Base-by-base conservation (phyloP, 2,797 vertebrate genomes). In the Amphiprion clarkii region DNA sequence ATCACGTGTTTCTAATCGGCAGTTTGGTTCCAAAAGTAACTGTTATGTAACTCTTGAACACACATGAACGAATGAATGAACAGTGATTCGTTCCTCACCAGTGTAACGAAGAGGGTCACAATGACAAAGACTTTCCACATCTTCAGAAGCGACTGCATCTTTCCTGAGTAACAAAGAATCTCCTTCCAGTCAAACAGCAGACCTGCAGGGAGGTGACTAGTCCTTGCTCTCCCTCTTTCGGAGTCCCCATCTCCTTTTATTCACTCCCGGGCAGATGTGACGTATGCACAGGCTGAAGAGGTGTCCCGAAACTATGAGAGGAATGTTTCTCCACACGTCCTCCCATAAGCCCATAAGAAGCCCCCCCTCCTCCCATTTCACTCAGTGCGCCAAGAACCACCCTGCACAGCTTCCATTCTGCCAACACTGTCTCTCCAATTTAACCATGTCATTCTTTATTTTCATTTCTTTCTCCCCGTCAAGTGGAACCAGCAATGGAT, bases 281-380 rank as follows among this genome's bases (percentile, higher is more conserved):
- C 95, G 95, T 96, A 82, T 86, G 77, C 79, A 76, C 84, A 84
- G 90, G 80, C 91, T 92, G 94, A 94, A 95, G 95, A 95, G 93
- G 94, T 95, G 95, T 95, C 95, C 92, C 75, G 64, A 94, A 96
- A 95, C 90, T 91, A 97, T 97, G 94, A 93, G 87, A 92, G 94
- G 96, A 97, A 97, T 96, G 95, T 86, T 83, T 90, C 87, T 87
- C 94, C 93, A 91, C 77, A 88, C 87, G 92, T 92, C 92, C 92
- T 87, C 89, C 89, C 87, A 90, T 92, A 92, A 95, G 72, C 79
- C 61, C 71, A 64, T 61, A 67, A 79, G 71, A 73, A 91, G 87
- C 9, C 27, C 51, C 80, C 86, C 39, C 44, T 44, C 14, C 40
- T 44, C 40, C 40, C 13, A 13, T 40, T 56, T 60, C 33, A 16